Percentiles rank a stretch among this genome's conserved stretches.
These are phyloP conservation scores for Corythaeola cristata DNA, from an alignment of 2,113 vertebrate genomes.

Conservation along the genomic window DNA sequence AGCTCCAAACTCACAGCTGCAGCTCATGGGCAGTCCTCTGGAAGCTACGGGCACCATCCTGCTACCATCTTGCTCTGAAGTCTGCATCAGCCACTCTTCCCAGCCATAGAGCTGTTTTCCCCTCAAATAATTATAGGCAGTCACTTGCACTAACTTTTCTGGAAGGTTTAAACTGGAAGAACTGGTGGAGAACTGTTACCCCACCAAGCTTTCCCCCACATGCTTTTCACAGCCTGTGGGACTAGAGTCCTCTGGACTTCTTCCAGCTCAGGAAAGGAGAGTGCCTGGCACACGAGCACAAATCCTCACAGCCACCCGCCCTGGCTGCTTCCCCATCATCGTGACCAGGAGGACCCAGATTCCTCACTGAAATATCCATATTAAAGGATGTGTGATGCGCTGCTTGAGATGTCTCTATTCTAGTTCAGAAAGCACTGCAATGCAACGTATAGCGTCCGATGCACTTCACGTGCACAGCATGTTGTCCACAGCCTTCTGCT, in stretches of 20 bases:
- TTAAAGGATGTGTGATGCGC: not conserved
- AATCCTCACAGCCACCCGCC: not conserved
- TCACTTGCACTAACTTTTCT: not conserved
- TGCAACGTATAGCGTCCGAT: accelerated
- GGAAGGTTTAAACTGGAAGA: not conserved
- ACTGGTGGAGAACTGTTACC: not conserved
- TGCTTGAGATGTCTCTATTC: not conserved
- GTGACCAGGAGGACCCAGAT: not conserved
- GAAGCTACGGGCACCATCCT: not conserved
- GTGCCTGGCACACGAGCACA: not conserved
- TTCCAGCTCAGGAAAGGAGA: not conserved
- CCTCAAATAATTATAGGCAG: not conserved
- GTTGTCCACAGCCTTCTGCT: accelerated
- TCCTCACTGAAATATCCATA: not conserved
- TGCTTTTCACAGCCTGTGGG: not conserved
- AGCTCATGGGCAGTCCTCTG: not conserved
- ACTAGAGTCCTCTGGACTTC: not conserved
- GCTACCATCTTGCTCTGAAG: not conserved
- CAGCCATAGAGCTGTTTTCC: not conserved
- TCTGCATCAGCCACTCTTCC: not conserved
- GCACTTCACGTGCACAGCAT: not conserved
- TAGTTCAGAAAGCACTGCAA: not conserved
- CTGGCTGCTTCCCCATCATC: not conserved
- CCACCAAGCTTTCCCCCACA: not conserved
- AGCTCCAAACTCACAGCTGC: not conserved